phyloP scores from a whole-genome alignment of 2,888 invertebrate genomes.

The Parnassius mnemosyne region DNA sequence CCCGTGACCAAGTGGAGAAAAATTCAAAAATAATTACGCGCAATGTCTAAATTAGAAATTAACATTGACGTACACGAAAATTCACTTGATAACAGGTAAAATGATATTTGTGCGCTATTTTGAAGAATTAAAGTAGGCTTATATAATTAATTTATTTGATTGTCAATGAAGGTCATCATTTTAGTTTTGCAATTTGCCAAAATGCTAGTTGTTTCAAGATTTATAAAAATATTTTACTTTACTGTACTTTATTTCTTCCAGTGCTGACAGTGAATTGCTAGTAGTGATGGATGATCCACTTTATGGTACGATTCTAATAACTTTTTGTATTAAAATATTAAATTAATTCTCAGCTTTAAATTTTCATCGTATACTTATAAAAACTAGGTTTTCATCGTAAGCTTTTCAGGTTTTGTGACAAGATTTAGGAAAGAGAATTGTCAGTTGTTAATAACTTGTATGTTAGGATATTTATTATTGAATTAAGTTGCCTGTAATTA shows the following conservation, averaged over 20 bases:
- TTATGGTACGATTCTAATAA: slow-evolving; percentile 52
- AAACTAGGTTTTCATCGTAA: too few relatives aligned
- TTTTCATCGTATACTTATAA: too few relatives aligned
- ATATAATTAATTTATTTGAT: slow-evolving; percentile 59
- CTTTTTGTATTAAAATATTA: too few relatives aligned
- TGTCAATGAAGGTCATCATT: slow-evolving; percentile 67
- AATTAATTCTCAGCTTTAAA: too few relatives aligned
- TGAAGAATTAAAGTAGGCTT: slow-evolving; percentile 39
- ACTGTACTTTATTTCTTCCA: slow-evolving; percentile 50
- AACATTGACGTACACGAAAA: slow-evolving; percentile 82
- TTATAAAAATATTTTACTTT: slow-evolving; percentile 21
- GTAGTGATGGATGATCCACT: slow-evolving; percentile 70
- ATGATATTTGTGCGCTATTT: slow-evolving; percentile 34
- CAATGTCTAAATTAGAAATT: slow-evolving; percentile 77
- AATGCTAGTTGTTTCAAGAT: slow-evolving; percentile 40
- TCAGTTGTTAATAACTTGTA: background rate
- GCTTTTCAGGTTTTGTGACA: background rate
- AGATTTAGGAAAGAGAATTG: slow-evolving; percentile 1
- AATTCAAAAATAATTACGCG: slow-evolving; percentile 83
- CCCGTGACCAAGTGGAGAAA: slow-evolving; percentile 85
- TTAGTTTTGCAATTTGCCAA: slow-evolving; percentile 67
- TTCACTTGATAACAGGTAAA: slow-evolving; percentile 83
- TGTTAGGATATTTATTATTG: slow-evolving; percentile 23
- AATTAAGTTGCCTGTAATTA: slow-evolving; percentile 33
- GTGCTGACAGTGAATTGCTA: slow-evolving; percentile 72